Evolutionary conservation across 2,888 invertebrate genomes (phyloP).

Genomic region (Tipula lateralis): DNA sequence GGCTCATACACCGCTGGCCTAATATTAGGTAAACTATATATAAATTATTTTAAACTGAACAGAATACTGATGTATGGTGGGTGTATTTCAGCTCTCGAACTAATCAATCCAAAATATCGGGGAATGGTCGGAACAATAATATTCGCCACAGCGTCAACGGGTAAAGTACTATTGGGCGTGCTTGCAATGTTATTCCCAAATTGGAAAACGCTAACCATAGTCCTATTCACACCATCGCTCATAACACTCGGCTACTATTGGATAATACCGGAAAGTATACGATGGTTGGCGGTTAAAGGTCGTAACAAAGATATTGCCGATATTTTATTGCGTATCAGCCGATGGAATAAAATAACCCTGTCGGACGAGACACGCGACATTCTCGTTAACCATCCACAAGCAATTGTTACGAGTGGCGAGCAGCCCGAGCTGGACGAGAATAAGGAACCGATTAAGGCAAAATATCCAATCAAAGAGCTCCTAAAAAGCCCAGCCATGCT

Average conservation of each 20-base stretch:
- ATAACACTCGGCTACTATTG: not conserved
- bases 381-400: not conserved
- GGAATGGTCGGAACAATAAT: not conserved
- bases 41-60: no score
- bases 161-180: not conserved
- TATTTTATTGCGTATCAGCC: not conserved
- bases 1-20: not conserved
- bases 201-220: not conserved
- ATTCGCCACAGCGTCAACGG: not conserved
- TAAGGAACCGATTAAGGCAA: not conserved
- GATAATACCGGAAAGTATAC: not conserved
- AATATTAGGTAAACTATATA: not conserved
- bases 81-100: not conserved
- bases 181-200: not conserved
- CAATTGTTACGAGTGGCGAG: not conserved
- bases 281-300: not conserved
- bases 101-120: not conserved
- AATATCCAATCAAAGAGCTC: not conserved
- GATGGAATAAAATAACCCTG: not conserved
- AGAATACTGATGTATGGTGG: no score
- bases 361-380: not conserved
- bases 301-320: not conserved
- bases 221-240: not conserved
- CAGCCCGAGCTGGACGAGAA: not conserved
- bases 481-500: conserved; percentile 38